These are phyloP conservation scores for Pedionomus torquatus DNA, from an alignment of 2,113 vertebrate species.

Conservation along the genomic window DNA sequence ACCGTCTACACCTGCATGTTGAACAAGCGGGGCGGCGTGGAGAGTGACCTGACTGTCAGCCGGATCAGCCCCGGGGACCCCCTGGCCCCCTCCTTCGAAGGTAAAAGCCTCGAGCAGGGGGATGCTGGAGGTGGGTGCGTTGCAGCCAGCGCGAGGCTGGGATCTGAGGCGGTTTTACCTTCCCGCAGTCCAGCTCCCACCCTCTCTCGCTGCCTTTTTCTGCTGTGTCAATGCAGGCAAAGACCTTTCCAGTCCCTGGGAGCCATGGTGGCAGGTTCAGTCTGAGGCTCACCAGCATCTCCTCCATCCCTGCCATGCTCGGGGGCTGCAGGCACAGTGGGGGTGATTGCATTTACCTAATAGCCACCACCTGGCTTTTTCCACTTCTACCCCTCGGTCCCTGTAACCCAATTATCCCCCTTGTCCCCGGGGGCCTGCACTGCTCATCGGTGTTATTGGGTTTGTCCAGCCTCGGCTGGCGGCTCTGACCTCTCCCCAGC, in stretches of 20 bases:
- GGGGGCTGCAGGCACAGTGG: neutral
- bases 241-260: neutral
- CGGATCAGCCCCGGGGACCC: slow-evolving; percentile 75
- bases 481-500: neutral
- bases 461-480: neutral
- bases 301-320: fast-evolving
- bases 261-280: neutral
- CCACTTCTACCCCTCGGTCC: neutral
- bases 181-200: neutral
- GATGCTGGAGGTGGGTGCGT: fast-evolving
- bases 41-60: slow-evolving; percentile 95
- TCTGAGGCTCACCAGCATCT: neutral
- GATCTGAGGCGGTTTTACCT: neutral
- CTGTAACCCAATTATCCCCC: neutral
- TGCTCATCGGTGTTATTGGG: neutral
- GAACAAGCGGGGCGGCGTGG: slow-evolving; percentile 85
- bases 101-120: slow-evolving; percentile 48
- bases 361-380: slow-evolving; percentile 11
- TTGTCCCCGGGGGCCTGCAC: neutral
- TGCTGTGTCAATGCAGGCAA: neutral
- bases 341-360: slow-evolving; percentile 41
- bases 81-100: slow-evolving; percentile 85
- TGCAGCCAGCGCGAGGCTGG: fast-evolving
- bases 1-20: slow-evolving; percentile 97
- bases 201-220: neutral